A percentile compares a stretch with the other conserved stretches of the same genome.
phyloP scores from a whole-genome alignment of 2,113 vertebrate genomes.

The Pitta sordida region DNA sequence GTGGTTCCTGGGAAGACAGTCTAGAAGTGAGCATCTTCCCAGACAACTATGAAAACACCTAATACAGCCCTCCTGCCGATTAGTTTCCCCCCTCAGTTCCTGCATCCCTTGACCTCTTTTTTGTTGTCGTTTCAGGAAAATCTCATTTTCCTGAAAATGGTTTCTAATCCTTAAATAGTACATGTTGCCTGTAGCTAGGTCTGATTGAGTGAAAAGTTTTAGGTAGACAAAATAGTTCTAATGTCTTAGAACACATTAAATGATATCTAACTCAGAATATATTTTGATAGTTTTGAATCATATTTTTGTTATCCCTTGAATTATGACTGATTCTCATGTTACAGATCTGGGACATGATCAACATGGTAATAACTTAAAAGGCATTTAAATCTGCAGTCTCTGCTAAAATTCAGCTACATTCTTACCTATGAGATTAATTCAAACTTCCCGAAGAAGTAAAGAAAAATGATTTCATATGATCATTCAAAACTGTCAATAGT shows the following conservation, averaged over 20 bases:
- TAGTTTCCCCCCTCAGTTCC: not conserved
- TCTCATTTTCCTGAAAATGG: not conserved
- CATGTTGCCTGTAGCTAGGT: not conserved
- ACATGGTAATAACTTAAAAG: not conserved
- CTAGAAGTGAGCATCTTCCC: not conserved
- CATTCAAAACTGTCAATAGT: not conserved
- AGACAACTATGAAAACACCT: not conserved
- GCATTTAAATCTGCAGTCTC: not conserved
- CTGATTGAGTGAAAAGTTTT: not conserved
- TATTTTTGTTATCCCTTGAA: not conserved
- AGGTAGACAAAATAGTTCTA: not conserved
- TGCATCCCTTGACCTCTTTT: fast-evolving
- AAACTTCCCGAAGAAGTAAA: not conserved
- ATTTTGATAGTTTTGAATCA: not conserved
- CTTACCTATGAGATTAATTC: not conserved
- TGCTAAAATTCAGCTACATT: not conserved
- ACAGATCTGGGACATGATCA: not conserved
- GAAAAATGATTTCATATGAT: not conserved
- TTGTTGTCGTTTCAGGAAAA: not conserved
- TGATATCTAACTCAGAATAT: not conserved
- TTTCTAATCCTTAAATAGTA: not conserved
- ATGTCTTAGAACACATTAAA: not conserved
- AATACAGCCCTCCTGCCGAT: not conserved
- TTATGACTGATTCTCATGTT: not conserved
- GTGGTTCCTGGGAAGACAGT: not conserved